phyloP scores from a whole-genome alignment of 2,113 vertebrate species.

The Trichomycterus rosablanca region DNA sequence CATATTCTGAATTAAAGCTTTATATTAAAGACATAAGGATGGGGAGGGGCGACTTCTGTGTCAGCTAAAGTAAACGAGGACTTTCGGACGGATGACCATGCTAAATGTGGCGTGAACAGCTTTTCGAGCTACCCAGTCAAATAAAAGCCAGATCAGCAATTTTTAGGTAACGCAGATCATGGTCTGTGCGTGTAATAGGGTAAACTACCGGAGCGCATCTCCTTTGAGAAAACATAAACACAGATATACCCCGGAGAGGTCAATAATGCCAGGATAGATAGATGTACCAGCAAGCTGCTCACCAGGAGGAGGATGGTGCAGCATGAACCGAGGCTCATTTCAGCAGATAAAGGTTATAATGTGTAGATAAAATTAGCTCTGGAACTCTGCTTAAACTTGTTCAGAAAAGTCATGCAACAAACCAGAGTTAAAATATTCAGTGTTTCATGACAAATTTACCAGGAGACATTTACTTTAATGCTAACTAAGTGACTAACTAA shows the following conservation, averaged over 20 bases:
- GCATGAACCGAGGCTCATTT: conserved; percentile 14
- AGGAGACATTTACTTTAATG: too few relatives aligned
- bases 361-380: conserved; percentile 2
- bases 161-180: conserved; percentile 54
- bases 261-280: conserved; percentile 42
- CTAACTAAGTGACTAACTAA: too few relatives aligned
- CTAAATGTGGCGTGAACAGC: conserved; percentile 35
- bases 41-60: not conserved
- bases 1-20: not conserved
- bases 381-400: conserved; percentile 1
- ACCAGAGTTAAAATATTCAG: not conserved
- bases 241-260: conserved; percentile 22
- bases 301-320: conserved; percentile 7
- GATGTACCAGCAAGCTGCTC: conserved; percentile 54
- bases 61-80: conserved; percentile 3
- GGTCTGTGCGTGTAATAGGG: conserved; percentile 40
- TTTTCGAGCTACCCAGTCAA: conserved; percentile 21
- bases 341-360: conserved; percentile 19
- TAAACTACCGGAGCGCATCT: conserved; percentile 55
- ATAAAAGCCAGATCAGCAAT: conserved; percentile 50
- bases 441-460: too few relatives aligned
- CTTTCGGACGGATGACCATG: conserved; percentile 23
- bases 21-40: not conserved
- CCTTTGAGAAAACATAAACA: conserved; percentile 45
- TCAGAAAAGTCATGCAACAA: not conserved